Percentiles rank a stretch among this genome's conserved stretches.
Evolutionary conservation across 2,888 invertebrate genomes (phyloP).

Genomic region (Eupeodes latifasciatus): DNA sequence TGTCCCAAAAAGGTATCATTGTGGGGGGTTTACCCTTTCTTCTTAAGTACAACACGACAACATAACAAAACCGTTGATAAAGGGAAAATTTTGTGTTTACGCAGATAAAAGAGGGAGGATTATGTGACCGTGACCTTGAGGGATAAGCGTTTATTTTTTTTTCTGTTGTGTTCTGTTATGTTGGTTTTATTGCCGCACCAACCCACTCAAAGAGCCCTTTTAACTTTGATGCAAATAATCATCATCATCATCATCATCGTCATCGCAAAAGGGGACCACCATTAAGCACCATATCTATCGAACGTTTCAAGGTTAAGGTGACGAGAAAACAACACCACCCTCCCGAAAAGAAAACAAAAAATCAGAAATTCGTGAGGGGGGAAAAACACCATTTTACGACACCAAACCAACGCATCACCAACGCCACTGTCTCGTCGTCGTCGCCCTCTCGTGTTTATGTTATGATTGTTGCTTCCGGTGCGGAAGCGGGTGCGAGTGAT

Average conservation of each 20-base stretch:
- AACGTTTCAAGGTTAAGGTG: constrained; percentile 73
- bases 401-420: constrained; percentile 71
- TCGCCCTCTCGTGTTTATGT: constrained; percentile 18
- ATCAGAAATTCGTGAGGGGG: constrained; percentile 25
- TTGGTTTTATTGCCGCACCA: constrained; percentile 33
- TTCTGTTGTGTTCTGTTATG: not conserved
- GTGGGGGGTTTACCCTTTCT: constrained; percentile 57
- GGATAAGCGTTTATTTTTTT: constrained; percentile 15
- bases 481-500: not conserved
- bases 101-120: constrained; percentile 7
- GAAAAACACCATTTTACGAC: constrained; percentile 63
- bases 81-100: not conserved
- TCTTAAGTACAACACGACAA: not conserved
- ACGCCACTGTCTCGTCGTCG: constrained; percentile 4
- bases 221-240: constrained; percentile 67
- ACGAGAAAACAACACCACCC: constrained; percentile 52
- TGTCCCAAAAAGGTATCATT: constrained; percentile 54
- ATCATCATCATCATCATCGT: constrained; percentile 14
- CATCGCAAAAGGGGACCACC: constrained; percentile 43
- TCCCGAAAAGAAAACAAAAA: not conserved
- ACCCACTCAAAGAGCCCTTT: constrained; percentile 19
- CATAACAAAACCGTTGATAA: not conserved
- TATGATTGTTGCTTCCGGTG: constrained; percentile 41
- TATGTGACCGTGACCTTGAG: constrained; percentile 63
- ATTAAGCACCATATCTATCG: constrained; percentile 42